Evolutionary conservation across 2,113 vertebrate genomes (phyloP).

Genomic region (Salvator merianae): DNA sequence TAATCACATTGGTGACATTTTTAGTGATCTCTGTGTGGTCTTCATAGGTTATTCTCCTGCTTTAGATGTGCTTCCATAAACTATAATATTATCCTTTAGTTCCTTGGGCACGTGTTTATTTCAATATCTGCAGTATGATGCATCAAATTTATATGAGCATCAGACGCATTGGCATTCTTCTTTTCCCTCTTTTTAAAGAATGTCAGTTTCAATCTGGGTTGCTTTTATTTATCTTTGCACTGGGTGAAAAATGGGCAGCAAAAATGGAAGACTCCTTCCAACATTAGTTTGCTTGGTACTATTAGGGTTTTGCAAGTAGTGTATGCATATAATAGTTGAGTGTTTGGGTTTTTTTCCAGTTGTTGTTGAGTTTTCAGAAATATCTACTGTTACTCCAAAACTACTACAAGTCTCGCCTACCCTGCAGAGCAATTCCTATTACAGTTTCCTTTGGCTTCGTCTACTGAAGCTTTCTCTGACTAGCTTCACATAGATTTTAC

Average conservation of each 20-base stretch:
- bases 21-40: not conserved
- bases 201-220: too few species aligned
- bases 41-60: not conserved
- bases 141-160: conserved; percentile 49
- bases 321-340: too few species aligned
- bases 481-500: not conserved
- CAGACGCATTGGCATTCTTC: conserved; percentile 46
- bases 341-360: too few species aligned
- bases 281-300: conserved; percentile 16
- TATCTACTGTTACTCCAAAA: not conserved
- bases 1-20: not conserved
- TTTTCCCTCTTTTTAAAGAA: conserved; percentile 3
- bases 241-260: conserved; percentile 59
- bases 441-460: not conserved
- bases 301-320: too few species aligned
- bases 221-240: conserved; percentile 42
- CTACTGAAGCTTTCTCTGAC: not conserved
- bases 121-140: conserved; percentile 59
- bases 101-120: conserved; percentile 57
- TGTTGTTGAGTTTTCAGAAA: not conserved
- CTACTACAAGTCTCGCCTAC: not conserved
- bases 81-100: conserved; percentile 24
- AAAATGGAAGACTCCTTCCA: conserved; percentile 36
- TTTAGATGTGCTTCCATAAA: conserved; percentile 41
- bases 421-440: not conserved